Conservation (phyloP, 2,888 invertebrate species). For the Lysandra coridon region DNA sequence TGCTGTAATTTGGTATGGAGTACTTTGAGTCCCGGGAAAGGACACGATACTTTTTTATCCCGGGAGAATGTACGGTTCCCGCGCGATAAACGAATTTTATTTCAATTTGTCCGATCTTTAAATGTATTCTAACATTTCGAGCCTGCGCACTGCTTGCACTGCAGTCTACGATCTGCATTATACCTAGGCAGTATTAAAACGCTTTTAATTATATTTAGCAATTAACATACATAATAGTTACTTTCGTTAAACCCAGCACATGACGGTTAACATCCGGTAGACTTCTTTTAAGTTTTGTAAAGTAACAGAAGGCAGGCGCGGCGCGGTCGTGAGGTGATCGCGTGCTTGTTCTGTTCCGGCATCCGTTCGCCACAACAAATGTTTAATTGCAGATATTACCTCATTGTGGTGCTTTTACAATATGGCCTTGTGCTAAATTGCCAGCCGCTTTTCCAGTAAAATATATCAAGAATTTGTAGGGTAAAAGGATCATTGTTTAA, state of each 20-base stretch:
- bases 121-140: too few relatives aligned
- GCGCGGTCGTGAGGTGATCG: conserved; percentile 54
- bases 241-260: conserved; percentile 27
- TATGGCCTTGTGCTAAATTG: background rate
- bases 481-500: background rate
- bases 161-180: background rate
- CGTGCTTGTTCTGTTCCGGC: conserved; percentile 73
- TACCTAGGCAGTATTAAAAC: background rate
- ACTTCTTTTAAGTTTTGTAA: conserved; percentile 28
- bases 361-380: conserved; percentile 59
- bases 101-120: too few relatives aligned
- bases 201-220: background rate
- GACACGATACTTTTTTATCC: too few relatives aligned
- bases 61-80: too few relatives aligned
- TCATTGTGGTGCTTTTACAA: background rate
- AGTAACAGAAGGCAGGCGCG: conserved; percentile 69
- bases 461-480: background rate
- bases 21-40: too few relatives aligned
- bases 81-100: too few relatives aligned
- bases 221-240: background rate
- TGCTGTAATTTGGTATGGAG: too few relatives aligned
- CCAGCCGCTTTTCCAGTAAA: background rate
- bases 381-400: conserved; percentile 56
- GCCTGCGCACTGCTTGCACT: background rate
- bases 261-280: conserved; percentile 17